These are phyloP conservation scores for Mystacides longicornis DNA, from an alignment of 2,888 invertebrate species.

Conservation along the genomic window DNA sequence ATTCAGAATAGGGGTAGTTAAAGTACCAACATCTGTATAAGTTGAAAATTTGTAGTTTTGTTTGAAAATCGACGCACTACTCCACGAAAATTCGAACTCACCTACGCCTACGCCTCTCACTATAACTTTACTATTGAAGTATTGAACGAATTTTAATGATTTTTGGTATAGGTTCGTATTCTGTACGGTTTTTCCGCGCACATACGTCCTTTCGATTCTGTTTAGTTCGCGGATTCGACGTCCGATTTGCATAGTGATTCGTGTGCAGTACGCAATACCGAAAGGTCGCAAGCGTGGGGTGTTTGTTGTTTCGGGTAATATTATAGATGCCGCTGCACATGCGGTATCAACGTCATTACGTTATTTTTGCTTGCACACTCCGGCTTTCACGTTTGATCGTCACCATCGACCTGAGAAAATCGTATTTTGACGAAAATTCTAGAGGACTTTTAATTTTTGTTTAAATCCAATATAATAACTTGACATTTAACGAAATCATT, in stretches of 20 bases:
- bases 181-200: conserved; percentile 11
- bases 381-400: too few relatives aligned
- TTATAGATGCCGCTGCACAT: too few relatives aligned
- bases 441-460: too few relatives aligned
- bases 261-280: not conserved
- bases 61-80: conserved; percentile 1
- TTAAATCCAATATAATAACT: too few relatives aligned
- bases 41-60: not conserved
- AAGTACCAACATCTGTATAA: not conserved
- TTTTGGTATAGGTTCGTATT: conserved; percentile 19
- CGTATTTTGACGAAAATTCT: too few relatives aligned
- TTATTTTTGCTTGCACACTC: too few relatives aligned
- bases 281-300: not conserved
- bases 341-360: not conserved
- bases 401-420: too few relatives aligned
- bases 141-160: conserved; percentile 25
- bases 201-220: conserved; percentile 11
- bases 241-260: not conserved
- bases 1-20: too few relatives aligned
- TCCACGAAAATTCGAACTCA: conserved; percentile 5
- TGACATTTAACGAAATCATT: too few relatives aligned
- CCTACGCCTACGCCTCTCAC: not conserved
- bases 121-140: conserved; percentile 8
- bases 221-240: not conserved
- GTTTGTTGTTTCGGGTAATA: not conserved